Evolutionary conservation across 2,888 invertebrate species (phyloP).

Genomic region (Cephus spinipes): DNA sequence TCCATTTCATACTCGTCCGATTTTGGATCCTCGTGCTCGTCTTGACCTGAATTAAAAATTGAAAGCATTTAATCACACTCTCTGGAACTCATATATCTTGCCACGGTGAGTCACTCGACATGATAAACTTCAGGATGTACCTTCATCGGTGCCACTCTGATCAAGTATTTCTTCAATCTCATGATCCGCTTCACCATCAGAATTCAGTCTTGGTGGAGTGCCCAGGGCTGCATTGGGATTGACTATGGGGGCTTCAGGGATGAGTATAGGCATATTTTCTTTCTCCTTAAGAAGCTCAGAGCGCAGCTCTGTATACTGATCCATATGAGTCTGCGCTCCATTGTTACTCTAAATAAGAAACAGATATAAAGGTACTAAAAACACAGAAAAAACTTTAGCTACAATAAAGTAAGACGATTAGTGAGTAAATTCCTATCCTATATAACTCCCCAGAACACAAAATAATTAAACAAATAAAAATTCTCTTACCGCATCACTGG

Average conservation of each 20-base stretch:
- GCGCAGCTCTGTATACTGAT: conserved; percentile 44
- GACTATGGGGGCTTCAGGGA: conserved; percentile 63
- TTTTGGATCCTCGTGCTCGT: conserved; percentile 57
- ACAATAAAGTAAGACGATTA: not conserved
- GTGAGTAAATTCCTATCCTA: too few species aligned
- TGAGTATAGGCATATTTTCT: conserved; percentile 60
- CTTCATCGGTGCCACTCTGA: conserved; percentile 57
- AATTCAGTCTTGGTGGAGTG: conserved; percentile 62
- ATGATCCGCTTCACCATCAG: conserved; percentile 59
- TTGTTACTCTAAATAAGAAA: conserved; percentile 26
- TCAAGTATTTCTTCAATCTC: conserved; percentile 58
- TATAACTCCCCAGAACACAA: not conserved
- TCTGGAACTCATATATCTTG: not conserved
- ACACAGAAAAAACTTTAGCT: not conserved
- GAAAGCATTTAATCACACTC: not conserved
- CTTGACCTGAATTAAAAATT: conserved; percentile 29
- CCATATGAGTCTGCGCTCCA: conserved; percentile 29
- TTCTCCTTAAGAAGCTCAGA: conserved; percentile 54
- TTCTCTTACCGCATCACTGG: conserved; percentile 48
- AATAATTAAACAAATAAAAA: not conserved
- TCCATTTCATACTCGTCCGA: conserved; percentile 65
- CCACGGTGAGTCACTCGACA: not conserved
- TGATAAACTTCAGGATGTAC: conserved; percentile 32
- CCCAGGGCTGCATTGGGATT: conserved; percentile 65
- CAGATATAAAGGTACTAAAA: conserved; percentile 2